Evolutionary conservation across 2,888 invertebrate species (phyloP).

Genomic region (Andrena fulva): DNA sequence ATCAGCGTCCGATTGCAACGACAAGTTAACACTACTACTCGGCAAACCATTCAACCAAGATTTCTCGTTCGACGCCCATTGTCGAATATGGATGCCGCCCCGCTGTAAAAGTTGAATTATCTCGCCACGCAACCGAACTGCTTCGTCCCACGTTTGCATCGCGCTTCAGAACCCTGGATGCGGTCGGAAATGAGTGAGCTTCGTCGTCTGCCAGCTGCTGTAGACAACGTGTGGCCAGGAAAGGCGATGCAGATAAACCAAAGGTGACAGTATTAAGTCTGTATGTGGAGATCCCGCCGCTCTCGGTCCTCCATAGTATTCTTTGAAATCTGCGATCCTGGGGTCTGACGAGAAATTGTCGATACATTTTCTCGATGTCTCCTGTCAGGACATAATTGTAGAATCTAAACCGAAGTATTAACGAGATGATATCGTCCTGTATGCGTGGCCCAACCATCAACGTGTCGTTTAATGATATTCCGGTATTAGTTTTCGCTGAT

Average conservation of each 20-base stretch:
- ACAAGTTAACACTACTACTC: background rate
- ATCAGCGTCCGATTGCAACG: too few relatives aligned
- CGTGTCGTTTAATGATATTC: too few relatives aligned
- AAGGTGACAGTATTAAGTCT: background rate
- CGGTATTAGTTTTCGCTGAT: too few relatives aligned
- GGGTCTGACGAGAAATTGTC: background rate
- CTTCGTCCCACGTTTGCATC: background rate
- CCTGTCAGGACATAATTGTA: background rate
- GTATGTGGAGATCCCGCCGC: background rate
- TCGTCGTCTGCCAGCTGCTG: background rate
- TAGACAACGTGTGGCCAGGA: background rate
- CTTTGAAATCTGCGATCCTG: background rate
- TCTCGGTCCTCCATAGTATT: background rate
- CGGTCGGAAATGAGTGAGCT: background rate
- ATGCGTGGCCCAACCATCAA: too few relatives aligned
- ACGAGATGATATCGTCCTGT: background rate
- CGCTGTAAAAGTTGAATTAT: background rate
- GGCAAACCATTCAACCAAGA: background rate
- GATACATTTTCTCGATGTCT: constrained; percentile 14
- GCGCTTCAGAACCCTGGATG: background rate
- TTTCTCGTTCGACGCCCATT: background rate
- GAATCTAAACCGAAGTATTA: background rate
- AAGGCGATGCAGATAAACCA: background rate
- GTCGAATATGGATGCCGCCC: background rate
- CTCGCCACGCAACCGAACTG: background rate